Evolutionary conservation across 2,888 invertebrate genomes (phyloP).

Genomic region (Ectemnius lituratus): DNA sequence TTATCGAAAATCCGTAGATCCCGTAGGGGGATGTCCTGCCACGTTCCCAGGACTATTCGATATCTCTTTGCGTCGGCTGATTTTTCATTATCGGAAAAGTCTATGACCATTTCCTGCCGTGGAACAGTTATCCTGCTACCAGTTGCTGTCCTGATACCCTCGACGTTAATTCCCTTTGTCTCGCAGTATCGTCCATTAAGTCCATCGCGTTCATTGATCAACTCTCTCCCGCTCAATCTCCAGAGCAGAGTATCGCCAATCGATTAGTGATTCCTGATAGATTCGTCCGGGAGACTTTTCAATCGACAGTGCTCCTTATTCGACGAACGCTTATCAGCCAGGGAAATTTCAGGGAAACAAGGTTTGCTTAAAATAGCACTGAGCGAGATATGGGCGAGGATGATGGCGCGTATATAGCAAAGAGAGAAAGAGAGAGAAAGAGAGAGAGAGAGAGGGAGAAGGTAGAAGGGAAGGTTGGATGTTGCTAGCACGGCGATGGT

Average conservation of each 20-base stretch:
- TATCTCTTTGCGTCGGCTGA: constrained; percentile 12
- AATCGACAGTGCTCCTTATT: constrained; percentile 1
- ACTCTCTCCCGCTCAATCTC: not conserved
- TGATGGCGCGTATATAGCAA: constrained; percentile 48
- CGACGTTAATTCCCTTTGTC: not conserved
- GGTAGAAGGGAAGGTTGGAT: too few relatives aligned
- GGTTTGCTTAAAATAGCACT: constrained; percentile 46
- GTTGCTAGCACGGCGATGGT: constrained; percentile 27
- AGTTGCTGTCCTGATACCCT: too few relatives aligned
- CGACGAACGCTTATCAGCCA: constrained; percentile 20
- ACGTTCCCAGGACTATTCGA: constrained; percentile 21
- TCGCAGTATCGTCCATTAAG: too few relatives aligned
- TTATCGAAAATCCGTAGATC: constrained; percentile 27
- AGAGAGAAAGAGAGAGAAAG: constrained; percentile 26
- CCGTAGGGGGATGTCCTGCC: not conserved
- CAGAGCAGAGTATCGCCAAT: not conserved
- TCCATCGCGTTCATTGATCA: not conserved
- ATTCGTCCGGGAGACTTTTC: not conserved
- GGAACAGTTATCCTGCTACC: too few relatives aligned
- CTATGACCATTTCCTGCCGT: constrained; percentile 19
- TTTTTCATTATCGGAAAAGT: constrained; percentile 43
- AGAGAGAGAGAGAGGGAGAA: too few relatives aligned
- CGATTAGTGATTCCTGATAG: not conserved
- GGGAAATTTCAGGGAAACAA: constrained; percentile 44
- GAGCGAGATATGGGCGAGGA: constrained; percentile 35